These are phyloP conservation scores for Drosophila prolongata DNA, from an alignment of 2,888 invertebrate genomes.

Conservation along the genomic window DNA sequence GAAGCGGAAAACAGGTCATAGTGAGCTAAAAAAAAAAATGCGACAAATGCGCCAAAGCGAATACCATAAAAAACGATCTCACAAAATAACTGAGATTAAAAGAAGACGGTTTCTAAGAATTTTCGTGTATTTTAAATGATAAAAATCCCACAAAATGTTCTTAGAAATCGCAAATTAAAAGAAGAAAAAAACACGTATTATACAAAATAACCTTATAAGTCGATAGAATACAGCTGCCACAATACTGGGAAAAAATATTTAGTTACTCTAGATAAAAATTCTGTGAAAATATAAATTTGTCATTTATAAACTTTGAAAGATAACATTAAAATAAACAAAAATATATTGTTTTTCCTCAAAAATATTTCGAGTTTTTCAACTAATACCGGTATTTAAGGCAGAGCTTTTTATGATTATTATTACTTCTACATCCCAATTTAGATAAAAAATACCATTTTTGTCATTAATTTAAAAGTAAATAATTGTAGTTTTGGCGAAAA, in stretches of 20 bases:
- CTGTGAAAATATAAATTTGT: too few relatives aligned
- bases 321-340: background rate
- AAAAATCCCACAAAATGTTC: background rate
- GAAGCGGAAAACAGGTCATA: slow-evolving; percentile 12
- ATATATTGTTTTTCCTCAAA: background rate
- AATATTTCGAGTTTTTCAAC: background rate
- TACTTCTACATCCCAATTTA: too few relatives aligned
- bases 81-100: slow-evolving; percentile 4
- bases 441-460: background rate
- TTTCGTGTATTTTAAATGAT: slow-evolving; percentile 1
- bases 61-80: background rate
- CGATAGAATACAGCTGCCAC: too few relatives aligned
- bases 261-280: too few relatives aligned
- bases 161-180: background rate
- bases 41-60: background rate
- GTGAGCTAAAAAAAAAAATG: background rate
- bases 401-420: too few relatives aligned
- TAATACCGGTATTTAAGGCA: too few relatives aligned
- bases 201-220: background rate
- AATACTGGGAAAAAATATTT: too few relatives aligned
- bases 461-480: background rate
- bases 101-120: background rate
- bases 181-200: too few relatives aligned
- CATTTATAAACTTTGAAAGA: background rate
- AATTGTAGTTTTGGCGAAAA: background rate